These are phyloP conservation scores for Hydrolagus colliei DNA, from an alignment of 2,797 vertebrate species.

Conservation along the genomic window DNA sequence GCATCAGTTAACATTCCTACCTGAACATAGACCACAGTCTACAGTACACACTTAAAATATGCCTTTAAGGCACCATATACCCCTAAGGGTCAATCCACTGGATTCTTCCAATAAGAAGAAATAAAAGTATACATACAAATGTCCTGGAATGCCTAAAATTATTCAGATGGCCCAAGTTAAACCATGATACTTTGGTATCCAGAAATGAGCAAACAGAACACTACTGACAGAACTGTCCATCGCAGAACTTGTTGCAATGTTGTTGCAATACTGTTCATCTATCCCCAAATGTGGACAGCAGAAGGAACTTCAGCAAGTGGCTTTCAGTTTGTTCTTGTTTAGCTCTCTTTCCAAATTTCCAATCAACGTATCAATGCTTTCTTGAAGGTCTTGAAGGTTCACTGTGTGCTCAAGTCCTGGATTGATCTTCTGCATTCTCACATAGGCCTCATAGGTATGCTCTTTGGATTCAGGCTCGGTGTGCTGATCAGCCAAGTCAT, in stretches of 20 bases:
- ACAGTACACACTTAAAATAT: slow-evolving; percentile 55
- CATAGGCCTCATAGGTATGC: slow-evolving; percentile 70
- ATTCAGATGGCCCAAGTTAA: slow-evolving; percentile 34
- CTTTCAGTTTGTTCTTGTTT: slow-evolving; percentile 88
- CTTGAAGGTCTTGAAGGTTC: slow-evolving; percentile 90
- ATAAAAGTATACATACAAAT: slow-evolving; percentile 51
- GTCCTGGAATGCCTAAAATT: slow-evolving; percentile 43
- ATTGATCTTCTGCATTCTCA: slow-evolving; percentile 78
- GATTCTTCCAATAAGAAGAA: slow-evolving; percentile 72
- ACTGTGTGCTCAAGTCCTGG: slow-evolving; percentile 69
- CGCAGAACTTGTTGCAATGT: background rate
- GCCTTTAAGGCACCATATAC: slow-evolving; percentile 64
- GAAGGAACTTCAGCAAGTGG: slow-evolving; percentile 50
- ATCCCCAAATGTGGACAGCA: background rate
- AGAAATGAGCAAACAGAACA: slow-evolving; percentile 10
- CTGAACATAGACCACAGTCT: slow-evolving; percentile 47
- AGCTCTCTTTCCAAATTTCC: slow-evolving; percentile 94
- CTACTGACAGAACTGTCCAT: background rate
- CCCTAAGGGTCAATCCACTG: slow-evolving; percentile 55
- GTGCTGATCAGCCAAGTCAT: slow-evolving; percentile 41
- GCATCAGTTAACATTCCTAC: slow-evolving; percentile 56
- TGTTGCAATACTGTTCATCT: background rate
- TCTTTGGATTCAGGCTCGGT: slow-evolving; percentile 53
- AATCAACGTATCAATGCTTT: slow-evolving; percentile 91
- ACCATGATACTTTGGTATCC: slow-evolving; percentile 17